phyloP scores from a whole-genome alignment of 2,888 invertebrate genomes.

The Athetis lepigone region DNA sequence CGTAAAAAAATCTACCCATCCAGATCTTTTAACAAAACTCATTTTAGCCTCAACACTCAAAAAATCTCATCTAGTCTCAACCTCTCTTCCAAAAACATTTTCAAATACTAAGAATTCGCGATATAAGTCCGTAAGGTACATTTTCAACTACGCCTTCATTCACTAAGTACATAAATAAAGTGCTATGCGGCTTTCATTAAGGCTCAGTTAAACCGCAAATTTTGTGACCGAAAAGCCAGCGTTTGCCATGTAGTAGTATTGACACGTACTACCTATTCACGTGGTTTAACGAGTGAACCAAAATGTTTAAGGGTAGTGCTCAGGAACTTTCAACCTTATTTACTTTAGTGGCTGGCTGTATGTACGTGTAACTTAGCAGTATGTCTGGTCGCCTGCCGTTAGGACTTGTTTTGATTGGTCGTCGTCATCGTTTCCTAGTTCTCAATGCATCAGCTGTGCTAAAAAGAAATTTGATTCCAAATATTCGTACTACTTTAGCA shows the following conservation, averaged over 20 bases:
- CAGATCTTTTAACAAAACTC: too few species aligned
- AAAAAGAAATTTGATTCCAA: too few species aligned
- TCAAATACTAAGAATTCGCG: constrained; percentile 3
- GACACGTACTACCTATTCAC: constrained; percentile 55
- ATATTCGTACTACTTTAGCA: too few species aligned
- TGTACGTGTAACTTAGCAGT: constrained; percentile 8
- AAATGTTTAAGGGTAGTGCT: constrained; percentile 40
- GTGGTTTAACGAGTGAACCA: constrained; percentile 51
- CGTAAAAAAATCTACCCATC: too few species aligned
- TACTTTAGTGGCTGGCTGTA: constrained; percentile 14
- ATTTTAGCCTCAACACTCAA: too few species aligned
- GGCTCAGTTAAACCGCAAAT: constrained; percentile 75
- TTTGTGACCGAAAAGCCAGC: constrained; percentile 72
- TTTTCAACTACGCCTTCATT: constrained; percentile 25
- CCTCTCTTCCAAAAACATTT: constrained; percentile 1
- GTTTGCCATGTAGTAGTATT: constrained; percentile 57
- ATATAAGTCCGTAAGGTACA: constrained; percentile 10
- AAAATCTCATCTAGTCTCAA: background rate
- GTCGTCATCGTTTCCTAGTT: background rate
- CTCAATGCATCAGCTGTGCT: too few species aligned
- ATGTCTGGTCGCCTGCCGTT: constrained; percentile 12
- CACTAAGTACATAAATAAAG: constrained; percentile 55
- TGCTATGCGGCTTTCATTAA: constrained; percentile 73
- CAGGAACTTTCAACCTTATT: constrained; percentile 39
- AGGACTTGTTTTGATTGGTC: constrained; percentile 14